Conservation (phyloP, 2,113 vertebrate species). For the Chunga burmeisteri region DNA sequence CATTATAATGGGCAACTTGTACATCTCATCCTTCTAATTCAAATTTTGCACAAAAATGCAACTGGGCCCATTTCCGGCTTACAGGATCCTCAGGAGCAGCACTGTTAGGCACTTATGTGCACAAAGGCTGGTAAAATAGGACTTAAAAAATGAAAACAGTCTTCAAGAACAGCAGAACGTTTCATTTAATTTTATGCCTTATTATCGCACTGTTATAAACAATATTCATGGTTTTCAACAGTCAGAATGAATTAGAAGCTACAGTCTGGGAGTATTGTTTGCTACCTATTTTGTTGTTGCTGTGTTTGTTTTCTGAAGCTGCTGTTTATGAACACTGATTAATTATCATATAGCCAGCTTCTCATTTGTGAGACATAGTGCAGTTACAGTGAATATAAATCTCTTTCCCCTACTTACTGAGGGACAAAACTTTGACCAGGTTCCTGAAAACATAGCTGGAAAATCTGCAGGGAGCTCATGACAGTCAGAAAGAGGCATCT, state of each 20-base stretch:
- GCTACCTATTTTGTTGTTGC: not conserved
- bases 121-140: not conserved
- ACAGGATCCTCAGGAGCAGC: not conserved
- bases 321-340: not conserved
- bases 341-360: not conserved
- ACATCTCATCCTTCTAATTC: not conserved
- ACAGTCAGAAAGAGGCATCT: not conserved
- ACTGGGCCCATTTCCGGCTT: not conserved
- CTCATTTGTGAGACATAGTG: not conserved
- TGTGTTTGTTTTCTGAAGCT: not conserved
- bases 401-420: not conserved
- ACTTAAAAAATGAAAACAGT: not conserved
- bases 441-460: not conserved
- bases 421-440: not conserved
- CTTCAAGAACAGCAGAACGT: not conserved
- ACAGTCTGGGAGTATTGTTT: not conserved
- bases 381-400: not conserved
- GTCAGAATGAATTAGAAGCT: not conserved
- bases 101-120: fast-evolving
- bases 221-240: not conserved
- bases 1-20: not conserved
- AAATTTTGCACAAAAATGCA: not conserved
- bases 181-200: not conserved
- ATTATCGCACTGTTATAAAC: not conserved
- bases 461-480: not conserved